Percentiles rank a stretch among this genome's conserved stretches.
These are phyloP conservation scores for Numida meleagris DNA, from an alignment of 2,113 vertebrate species.

Conservation along the genomic window DNA sequence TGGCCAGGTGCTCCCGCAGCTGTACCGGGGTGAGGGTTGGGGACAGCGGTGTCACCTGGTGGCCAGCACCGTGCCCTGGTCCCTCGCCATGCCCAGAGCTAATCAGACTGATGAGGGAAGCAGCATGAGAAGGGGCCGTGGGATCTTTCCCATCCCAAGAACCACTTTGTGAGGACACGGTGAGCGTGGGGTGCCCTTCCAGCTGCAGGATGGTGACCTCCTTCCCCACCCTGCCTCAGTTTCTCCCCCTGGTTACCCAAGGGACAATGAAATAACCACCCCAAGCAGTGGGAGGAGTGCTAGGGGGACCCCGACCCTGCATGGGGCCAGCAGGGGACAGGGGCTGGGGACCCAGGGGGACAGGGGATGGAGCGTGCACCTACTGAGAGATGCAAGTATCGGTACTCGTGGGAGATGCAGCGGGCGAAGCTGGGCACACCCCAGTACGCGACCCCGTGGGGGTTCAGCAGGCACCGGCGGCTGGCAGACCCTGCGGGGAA, in stretches of 20 bases:
- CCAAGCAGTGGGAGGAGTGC: background rate
- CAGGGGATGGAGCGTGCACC: slow-evolving; percentile 56
- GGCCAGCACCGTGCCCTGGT: rapidly evolving
- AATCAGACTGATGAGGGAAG: background rate
- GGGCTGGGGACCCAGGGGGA: background rate
- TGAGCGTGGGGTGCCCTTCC: background rate
- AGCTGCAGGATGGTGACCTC: background rate
- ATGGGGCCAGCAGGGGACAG: background rate
- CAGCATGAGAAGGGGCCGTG: rapidly evolving
- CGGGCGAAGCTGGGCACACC: slow-evolving; percentile 97
- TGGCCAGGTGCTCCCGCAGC: slow-evolving; percentile 98
- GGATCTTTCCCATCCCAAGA: background rate
- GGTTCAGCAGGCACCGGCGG: slow-evolving; percentile 97
- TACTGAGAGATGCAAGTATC: slow-evolving; percentile 96
- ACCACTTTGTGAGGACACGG: background rate
- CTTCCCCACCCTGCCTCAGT: background rate
- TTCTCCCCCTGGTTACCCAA: background rate
- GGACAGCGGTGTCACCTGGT: background rate
- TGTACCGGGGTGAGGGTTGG: slow-evolving; percentile 1
- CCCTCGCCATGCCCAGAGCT: rapidly evolving
- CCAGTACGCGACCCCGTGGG: slow-evolving; percentile 96
- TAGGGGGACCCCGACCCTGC: too few relatives aligned
- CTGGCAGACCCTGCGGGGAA: slow-evolving; percentile 88
- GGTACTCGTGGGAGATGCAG: slow-evolving; percentile 97
- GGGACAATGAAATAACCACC: background rate